Evolutionary conservation across 2,797 vertebrate species (phyloP), one percentile per base, ranked within the genome.

Genomic region (Argyrosomus regius): DNA sequence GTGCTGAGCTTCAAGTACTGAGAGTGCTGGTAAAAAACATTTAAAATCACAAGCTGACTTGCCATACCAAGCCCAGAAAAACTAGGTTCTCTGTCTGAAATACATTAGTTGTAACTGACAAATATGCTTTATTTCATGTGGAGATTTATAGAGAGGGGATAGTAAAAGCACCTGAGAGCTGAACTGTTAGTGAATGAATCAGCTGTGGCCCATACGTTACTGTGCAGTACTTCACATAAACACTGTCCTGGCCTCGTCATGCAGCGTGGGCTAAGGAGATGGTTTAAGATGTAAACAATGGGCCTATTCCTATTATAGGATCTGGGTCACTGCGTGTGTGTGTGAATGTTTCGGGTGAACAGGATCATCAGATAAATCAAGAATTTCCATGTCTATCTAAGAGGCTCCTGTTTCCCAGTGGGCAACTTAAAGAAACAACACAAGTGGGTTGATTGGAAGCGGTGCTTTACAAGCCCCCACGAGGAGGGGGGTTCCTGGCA

Each of bases 261-360:
- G 62, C 57, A 28, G 78, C 78, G 80, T 71, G 72, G 72, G 60
- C 68, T 70, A 68, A 8, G 13, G 72, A 85, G 86, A 88, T 73
- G 49, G 78, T 89, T 86, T 81, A 62, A 90, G 78, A 93, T 89
- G 76, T 93, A 93, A 92, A 94, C 93, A 86, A 5, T 16, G 14
- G 59, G 71, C 12, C 39, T 54, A n/a, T 81, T 76, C 77, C 61
- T 39, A 49, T 22, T 22, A 22, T 22, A 75, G 71, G 82, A 93
- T 92, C 89, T 92, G 89, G 88, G 90, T 93, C 89, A 87, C 17
- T 41, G 64, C n/a, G 7, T 72, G 59, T 62, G 16, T 80, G 76
- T 59, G 66, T 35, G 49, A 72, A 66, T 83, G 65, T 83, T 82
- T 59, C 62, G 26, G 49, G 50, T 48, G 61, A 73, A 50, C 41